Conservation (phyloP, 1,140 invertebrate genomes). For the Heterodera carotae region DNA sequence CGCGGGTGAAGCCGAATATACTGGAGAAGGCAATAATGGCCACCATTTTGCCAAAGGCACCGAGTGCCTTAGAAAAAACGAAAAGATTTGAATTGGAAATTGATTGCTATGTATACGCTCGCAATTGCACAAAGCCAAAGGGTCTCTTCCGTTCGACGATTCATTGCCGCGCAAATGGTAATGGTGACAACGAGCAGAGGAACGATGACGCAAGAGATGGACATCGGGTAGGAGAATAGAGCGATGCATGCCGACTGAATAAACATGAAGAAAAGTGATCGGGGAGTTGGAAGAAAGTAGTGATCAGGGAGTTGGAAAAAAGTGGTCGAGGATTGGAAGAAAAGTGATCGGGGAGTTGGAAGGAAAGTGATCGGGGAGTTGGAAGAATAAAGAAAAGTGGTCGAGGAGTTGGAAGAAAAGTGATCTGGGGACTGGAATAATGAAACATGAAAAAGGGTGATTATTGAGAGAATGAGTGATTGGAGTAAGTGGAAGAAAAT, state of each 20-base stretch:
- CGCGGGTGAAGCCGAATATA: conserved; percentile 31
- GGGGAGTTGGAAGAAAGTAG: background rate
- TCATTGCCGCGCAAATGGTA: conserved; percentile 30
- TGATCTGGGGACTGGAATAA: no score
- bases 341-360: background rate
- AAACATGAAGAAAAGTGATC: background rate
- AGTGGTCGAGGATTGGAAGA: background rate
- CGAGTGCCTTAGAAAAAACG: conserved; percentile 19
- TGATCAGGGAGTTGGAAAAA: background rate
- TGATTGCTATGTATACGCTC: background rate
- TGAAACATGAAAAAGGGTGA: background rate
- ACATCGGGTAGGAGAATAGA: conserved; percentile 35
- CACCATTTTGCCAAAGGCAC: conserved; percentile 32
- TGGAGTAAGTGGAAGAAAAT: no score
- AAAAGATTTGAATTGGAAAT: conserved; percentile 10
- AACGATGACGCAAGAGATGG: conserved; percentile 24
- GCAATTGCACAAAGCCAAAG: conserved; percentile 37
- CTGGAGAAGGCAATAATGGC: conserved; percentile 33
- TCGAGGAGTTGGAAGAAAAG: no score
- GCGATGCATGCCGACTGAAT: conserved; percentile 20
- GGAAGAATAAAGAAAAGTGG: background rate
- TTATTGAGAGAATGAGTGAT: background rate
- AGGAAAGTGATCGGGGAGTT: background rate
- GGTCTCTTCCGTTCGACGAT: conserved; percentile 20
- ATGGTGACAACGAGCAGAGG: conserved; percentile 23